Percentiles rank a stretch among this genome's conserved stretches.
Evolutionary conservation across 1,140 invertebrate species (phyloP).

Genomic region (Calliopsis andreniformis): DNA sequence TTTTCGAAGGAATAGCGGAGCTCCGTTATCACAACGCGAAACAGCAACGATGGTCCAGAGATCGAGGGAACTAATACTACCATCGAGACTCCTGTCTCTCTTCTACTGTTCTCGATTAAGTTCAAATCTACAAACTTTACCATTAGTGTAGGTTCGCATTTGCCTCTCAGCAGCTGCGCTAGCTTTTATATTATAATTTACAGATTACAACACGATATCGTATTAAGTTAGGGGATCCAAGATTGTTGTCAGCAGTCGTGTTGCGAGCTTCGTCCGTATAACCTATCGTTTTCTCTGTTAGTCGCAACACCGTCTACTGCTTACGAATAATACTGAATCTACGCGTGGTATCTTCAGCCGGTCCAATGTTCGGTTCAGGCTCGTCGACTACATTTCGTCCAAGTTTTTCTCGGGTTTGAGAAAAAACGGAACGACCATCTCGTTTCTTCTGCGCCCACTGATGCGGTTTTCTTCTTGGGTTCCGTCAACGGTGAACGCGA

Average conservation of each 20-base stretch:
- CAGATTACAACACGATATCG: conserved; percentile 45
- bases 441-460: background rate
- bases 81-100: conserved; percentile 46
- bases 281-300: background rate
- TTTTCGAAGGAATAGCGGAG: background rate
- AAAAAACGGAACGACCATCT: background rate
- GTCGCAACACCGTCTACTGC: conserved; percentile 36
- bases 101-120: conserved; percentile 50
- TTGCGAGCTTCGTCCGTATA: background rate
- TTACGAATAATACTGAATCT: conserved; percentile 68
- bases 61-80: conserved; percentile 70
- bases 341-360: conserved; percentile 50
- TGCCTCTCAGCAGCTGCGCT: conserved; percentile 48
- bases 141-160: conserved; percentile 56
- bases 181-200: conserved; percentile 60
- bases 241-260: conserved; percentile 1
- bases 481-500: background rate
- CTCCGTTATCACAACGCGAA: conserved; percentile 35
- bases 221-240: conserved; percentile 42
- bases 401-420: background rate
- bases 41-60: conserved; percentile 67
- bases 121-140: conserved; percentile 46
- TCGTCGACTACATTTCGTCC: background rate
- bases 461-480: background rate
- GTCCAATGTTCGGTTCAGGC: background rate